These are phyloP conservation scores for Petrocephalus schoutedeni DNA, from an alignment of 2,797 vertebrate genomes.

Conservation along the genomic window DNA sequence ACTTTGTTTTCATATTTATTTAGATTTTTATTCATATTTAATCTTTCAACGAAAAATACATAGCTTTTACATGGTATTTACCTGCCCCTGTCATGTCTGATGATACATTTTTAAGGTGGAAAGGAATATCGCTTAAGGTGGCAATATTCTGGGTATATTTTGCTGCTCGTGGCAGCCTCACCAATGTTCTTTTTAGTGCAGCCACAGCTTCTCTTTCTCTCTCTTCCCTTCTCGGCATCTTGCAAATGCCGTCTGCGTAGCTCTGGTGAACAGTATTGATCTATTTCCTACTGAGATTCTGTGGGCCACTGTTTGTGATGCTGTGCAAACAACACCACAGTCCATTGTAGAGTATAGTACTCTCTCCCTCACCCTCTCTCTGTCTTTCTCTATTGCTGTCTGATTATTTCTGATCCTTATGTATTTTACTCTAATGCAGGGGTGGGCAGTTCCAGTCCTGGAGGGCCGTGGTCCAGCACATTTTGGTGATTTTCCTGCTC, in stretches of 20 bases:
- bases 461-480: too few relatives aligned
- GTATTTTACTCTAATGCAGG: background rate
- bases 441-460: too few relatives aligned
- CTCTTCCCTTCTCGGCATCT: background rate
- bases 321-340: background rate
- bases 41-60: background rate
- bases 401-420: background rate
- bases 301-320: background rate
- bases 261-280: conserved; percentile 7
- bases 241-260: background rate
- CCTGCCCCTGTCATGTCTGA: background rate
- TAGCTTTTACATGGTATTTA: background rate
- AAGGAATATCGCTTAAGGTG: background rate
- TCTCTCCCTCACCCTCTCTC: background rate
- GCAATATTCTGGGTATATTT: background rate
- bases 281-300: background rate
- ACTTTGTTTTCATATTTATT: background rate
- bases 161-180: background rate
- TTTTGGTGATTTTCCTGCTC: too few relatives aligned
- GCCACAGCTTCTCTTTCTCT: background rate
- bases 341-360: background rate
- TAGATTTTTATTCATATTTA: background rate
- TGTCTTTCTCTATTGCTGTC: background rate
- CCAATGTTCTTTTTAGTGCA: background rate
- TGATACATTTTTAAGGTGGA: background rate